Base-by-base conservation (phyloP, 2,888 invertebrate genomes). In the Ligdia adustata region DNA sequence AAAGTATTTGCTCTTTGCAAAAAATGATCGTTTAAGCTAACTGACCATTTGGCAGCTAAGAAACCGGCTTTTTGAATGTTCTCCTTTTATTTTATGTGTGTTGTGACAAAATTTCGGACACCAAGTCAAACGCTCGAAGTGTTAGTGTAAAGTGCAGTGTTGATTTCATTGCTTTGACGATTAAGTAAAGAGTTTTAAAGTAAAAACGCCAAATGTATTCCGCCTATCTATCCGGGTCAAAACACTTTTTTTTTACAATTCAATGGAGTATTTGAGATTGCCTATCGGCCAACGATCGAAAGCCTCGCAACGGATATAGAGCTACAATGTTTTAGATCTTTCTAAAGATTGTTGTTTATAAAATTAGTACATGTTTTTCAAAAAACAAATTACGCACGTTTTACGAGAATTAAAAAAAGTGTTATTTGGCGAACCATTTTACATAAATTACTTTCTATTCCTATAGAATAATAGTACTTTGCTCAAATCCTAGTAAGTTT, bases 261-360 rank as follows among this genome's bases (percentile, higher is more conserved):
- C 75, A 72, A 75, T 79, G 74, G 75, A 74, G 71, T 66, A 64
- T 69, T 65, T 55, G 66, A 77, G 78, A 80, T 82, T 77, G 73
- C 64, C 76, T 80, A 80, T 82, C 79, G 66, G 69, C 57, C 60
- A 63, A 55, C 69, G 67, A 71, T 71, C 69, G 64, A 69, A 64
- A 63, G 62, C 61, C 75, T 64, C 57, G 71, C 69, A 75, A 72
- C 65, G 57, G 60, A 69, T 68, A 51, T 65, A 79, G 75, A 49
- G 42, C 39, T 54, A 52, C 18, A 11, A 51, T n/a, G 37, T 34
- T 41, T 31, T 47, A 69, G 69, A 72, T 40, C 20, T 52, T 53
- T 29, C 54, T 45, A 31, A 12, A 12, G 7, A 18, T 24, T 27
- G 29, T 16, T 24, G 5, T 1, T 9, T 15, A 6, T 18, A 4